Evolutionary conservation across 2,888 invertebrate genomes (phyloP), one percentile per base, ranked within the genome.

Genomic region (Papilio demoleus): DNA sequence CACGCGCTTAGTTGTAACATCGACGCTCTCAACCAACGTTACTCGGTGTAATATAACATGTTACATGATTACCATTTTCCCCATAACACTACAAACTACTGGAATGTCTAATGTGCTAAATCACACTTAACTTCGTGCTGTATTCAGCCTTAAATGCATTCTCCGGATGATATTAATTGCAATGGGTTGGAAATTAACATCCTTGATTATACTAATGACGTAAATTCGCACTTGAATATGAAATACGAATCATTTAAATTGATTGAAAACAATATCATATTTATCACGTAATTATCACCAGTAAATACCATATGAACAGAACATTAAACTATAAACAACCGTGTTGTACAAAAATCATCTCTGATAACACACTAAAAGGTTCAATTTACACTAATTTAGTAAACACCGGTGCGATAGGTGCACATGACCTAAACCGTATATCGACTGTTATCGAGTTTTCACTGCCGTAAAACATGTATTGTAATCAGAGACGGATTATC

Each of bases 271-370:
- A 53, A 53, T 27, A 53, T 47, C 50, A 11, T 53, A 2, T n/a
- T 53, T 53, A 53, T 53, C 53, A 45, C 45, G 14, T 45, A 27
- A n/a, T 50, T 50, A 50, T 24, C 27, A 50, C 50, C n/a, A 11
- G 50, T 1, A n/a, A 50, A 50, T 50, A 8, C 14, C 50, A 27
- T n/a, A 27, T 6, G 19, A 14, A 27, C 50, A 27, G 14, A 50
- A 27, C 50, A 27, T 5, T 24, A 50, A 47, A 24, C 12, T 24
- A 4, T 27, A 50, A 14, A 50, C 6, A 24, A 24, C 5, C 5
- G 6, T 27, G 6, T 5, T 50, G 27, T 50, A 50, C 14, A 2
- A 50, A 50, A 50, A 50, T 50, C 24, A 27, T 2, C 50, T 50
- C 27, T 50, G 11, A 27, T 50, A 6, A 50, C 14, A 24, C 24